Evolutionary conservation across 1,140 invertebrate genomes (phyloP), one percentile per base, ranked within the genome.

Genomic region (Achroia grisella): DNA sequence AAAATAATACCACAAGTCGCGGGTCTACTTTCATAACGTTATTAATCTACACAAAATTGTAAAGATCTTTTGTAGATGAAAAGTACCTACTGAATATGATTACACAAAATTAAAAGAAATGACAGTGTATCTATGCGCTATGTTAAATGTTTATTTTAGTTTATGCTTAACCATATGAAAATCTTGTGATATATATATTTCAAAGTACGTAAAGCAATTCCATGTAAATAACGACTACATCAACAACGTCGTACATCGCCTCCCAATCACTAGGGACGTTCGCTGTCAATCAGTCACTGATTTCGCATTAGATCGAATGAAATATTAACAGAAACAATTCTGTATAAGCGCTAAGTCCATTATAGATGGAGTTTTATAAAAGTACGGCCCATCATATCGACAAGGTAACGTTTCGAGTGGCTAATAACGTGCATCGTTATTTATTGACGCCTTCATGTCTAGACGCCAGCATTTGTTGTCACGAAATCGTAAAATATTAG

Each of bases 291-390:
- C 79, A 83, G 58, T 67, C 61, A 55, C 60, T 46, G 62, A 23
- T 56, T 65, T 56, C 61, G 73, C 63, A 64, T 60, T 65, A 67
- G 62, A 66, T 61, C 56, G 40, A 62, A 79, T 81, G 73, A 83
- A 79, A 76, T 80, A 83, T 83, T 79, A 71, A 80, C 73, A 70
- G 75, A 66, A 53, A 52, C 70, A 76, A 79, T 81, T 62, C 73
- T 60, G 65, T 69, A 70, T 67, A 69, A 62, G 66, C 68, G 56
- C 70, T 60, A 70, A 74, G n/a, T 77, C 69, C 71, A 83, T 83
- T 83, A 80, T 64, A 63, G 41, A 56, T 63, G 60, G 51, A 44
- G 66, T 73, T 78, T 78, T 77, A 72, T 70, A 73, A 73, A 77
- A 56, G 62, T 61, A 51, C 53, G 56, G 60, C 65, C 74, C 72